Conservation (phyloP, 2,113 vertebrate genomes). For the Crotalus tigris region DNA sequence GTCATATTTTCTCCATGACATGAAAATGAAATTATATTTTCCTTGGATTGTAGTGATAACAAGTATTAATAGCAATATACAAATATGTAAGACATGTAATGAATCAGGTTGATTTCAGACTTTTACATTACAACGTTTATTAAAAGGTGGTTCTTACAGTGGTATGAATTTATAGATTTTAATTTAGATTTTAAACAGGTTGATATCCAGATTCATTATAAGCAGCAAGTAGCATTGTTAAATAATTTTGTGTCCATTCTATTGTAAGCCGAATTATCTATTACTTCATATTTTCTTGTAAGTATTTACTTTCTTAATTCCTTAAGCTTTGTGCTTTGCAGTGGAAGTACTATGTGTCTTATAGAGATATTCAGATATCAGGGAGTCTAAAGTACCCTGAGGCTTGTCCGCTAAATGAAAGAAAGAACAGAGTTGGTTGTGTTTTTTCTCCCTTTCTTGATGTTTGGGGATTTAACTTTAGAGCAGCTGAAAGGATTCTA, state of each 20-base stretch:
- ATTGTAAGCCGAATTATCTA: background rate
- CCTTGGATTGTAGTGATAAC: background rate
- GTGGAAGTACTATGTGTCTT: background rate
- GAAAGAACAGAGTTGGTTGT: background rate
- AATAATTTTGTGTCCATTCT: background rate
- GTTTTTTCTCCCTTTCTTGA: background rate
- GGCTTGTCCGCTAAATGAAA: background rate
- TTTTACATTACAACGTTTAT: background rate
- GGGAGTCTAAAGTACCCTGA: background rate
- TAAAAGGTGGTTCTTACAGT: background rate
- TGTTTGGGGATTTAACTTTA: background rate
- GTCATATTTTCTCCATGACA: background rate
- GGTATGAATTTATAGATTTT: background rate
- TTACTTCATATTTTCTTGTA: background rate
- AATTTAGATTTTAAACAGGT: background rate
- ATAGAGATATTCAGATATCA: background rate
- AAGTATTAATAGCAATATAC: background rate
- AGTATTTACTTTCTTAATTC: background rate
- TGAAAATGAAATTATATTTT: background rate
- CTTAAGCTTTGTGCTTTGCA: background rate
- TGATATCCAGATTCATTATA: background rate
- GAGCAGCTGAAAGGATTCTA: background rate
- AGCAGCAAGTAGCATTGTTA: background rate
- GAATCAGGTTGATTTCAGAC: background rate
- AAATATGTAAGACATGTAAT: background rate